A percentile compares a stretch with the other conserved stretches of the same genome.
These are phyloP conservation scores for Miichthys miiuy DNA, from an alignment of 2,797 vertebrate genomes.

Conservation along the genomic window DNA sequence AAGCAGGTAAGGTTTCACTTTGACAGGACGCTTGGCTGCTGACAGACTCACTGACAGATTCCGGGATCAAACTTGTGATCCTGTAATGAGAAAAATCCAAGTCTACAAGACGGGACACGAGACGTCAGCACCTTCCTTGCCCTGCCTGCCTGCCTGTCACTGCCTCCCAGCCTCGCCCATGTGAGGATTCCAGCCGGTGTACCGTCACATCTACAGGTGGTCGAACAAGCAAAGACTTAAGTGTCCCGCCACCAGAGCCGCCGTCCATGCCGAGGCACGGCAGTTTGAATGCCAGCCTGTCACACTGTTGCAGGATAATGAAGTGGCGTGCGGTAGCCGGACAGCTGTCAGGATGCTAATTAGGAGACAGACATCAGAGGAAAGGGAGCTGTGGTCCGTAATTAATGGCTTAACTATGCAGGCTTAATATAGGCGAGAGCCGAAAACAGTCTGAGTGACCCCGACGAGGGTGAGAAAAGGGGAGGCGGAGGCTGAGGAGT, in stretches of 20 bases:
- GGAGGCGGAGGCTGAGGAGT: background rate
- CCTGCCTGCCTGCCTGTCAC: constrained; percentile 10
- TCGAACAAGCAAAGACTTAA: background rate
- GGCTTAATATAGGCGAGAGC: constrained; percentile 56
- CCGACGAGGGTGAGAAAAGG: constrained; percentile 16
- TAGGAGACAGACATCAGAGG: constrained; percentile 56
- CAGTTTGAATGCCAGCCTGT: constrained; percentile 44
- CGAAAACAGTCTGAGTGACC: constrained; percentile 38
- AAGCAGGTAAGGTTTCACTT: constrained; percentile 13
- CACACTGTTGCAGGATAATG: constrained; percentile 41
- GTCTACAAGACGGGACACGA: constrained; percentile 8
- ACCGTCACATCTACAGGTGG: constrained; percentile 25
- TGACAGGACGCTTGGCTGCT: constrained; percentile 21
- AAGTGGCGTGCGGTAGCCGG: constrained; percentile 56
- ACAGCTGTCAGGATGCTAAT: constrained; percentile 68
- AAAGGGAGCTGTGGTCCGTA: constrained; percentile 27
- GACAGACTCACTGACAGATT: constrained; percentile 38
- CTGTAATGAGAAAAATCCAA: constrained; percentile 6
- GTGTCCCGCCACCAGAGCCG: background rate
- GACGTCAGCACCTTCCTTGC: constrained; percentile 15
- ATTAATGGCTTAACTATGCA: constrained; percentile 70
- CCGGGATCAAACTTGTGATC: constrained; percentile 16
- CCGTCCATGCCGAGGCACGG: background rate
- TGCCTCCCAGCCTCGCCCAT: background rate
- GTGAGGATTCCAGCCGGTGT: background rate